Conservation (phyloP, 2,888 invertebrate genomes). For the Odontocerum albicorne region DNA sequence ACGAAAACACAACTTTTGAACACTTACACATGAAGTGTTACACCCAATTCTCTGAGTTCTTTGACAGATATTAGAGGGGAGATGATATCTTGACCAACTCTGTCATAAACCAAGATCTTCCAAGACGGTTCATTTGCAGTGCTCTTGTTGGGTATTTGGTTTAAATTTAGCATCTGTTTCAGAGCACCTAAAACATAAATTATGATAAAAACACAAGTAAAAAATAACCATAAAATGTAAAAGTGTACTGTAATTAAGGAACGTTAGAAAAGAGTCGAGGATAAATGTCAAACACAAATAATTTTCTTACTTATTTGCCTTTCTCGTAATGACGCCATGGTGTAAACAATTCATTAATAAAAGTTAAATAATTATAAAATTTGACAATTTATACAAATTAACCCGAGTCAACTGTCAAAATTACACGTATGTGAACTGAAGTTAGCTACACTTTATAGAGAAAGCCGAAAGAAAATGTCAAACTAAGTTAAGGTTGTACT, state of each 20-base stretch:
- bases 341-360: too few relatives aligned
- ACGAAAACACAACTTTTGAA: too few relatives aligned
- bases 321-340: constrained; percentile 71
- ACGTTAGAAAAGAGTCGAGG: constrained; percentile 6
- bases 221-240: background rate
- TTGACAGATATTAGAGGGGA: constrained; percentile 95
- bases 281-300: background rate
- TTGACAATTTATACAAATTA: background rate
- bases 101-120: constrained; percentile 96
- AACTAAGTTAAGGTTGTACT: too few relatives aligned
- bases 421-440: constrained; percentile 34
- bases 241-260: background rate
- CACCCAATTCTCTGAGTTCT: constrained; percentile 92
- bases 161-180: constrained; percentile 94
- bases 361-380: constrained; percentile 18
- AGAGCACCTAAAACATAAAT: constrained; percentile 73
- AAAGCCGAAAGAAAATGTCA: constrained; percentile 11
- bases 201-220: constrained; percentile 1
- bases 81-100: constrained; percentile 96
- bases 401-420: constrained; percentile 30
- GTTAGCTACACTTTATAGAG: constrained; percentile 13
- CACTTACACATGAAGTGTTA: constrained; percentile 95
- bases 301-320: constrained; percentile 67
- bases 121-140: constrained; percentile 86
- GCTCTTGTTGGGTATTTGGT: constrained; percentile 75